These are phyloP conservation scores for Scortum barcoo DNA, from an alignment of 2,113 vertebrate species.

Conservation along the genomic window DNA sequence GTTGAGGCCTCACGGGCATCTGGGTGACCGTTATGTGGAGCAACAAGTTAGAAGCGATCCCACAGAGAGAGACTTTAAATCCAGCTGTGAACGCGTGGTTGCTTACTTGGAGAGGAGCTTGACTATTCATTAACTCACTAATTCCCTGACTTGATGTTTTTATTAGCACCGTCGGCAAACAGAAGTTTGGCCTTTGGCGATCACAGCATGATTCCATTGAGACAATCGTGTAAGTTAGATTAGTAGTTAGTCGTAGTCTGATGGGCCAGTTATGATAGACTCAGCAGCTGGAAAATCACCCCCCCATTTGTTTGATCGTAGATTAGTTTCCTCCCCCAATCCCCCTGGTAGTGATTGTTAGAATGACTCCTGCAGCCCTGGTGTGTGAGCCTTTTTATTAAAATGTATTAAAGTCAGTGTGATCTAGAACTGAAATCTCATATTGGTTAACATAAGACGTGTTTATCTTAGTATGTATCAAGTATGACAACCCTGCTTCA, in stretches of 20 bases:
- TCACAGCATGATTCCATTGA: constrained; percentile 73
- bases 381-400: constrained; percentile 5
- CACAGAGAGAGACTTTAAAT: background rate
- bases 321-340: too few relatives aligned
- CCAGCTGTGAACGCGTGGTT: background rate
- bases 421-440: background rate
- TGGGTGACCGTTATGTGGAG: background rate
- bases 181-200: constrained; percentile 73
- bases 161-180: constrained; percentile 73
- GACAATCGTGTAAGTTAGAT: constrained; percentile 76
- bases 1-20: background rate
- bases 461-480: background rate
- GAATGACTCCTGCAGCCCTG: background rate
- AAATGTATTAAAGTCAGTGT: too few relatives aligned
- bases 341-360: constrained; percentile 10
- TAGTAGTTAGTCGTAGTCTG: constrained; percentile 52
- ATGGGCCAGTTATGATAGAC: constrained; percentile 38
- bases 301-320: constrained; percentile 33
- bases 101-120: background rate
- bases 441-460: background rate
- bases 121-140: constrained; percentile 72
- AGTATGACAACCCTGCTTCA: background rate
- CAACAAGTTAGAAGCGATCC: constrained; percentile 24
- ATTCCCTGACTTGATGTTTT: constrained; percentile 69
- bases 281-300: background rate